Evolutionary conservation across 2,113 vertebrate genomes (phyloP).

Genomic region (Eclectus roratus): DNA sequence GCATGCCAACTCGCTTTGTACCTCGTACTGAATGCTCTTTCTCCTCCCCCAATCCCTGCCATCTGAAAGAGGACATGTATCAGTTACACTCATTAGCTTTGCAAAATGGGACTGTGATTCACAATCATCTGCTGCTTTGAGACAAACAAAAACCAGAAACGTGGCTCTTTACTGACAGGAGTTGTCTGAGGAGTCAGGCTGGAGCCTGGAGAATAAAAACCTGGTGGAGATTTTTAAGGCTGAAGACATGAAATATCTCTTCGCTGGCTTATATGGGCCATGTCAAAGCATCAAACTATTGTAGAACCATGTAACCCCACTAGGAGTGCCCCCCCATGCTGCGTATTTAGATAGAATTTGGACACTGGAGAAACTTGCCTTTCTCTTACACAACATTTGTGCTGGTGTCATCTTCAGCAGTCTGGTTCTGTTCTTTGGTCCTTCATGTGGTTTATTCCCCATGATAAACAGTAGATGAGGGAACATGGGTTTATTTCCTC

Average conservation of each 20-base stretch:
- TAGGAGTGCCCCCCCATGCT: not conserved
- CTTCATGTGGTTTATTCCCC: not conserved
- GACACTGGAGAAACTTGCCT: not conserved
- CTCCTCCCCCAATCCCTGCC: not conserved
- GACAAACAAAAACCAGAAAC: not conserved
- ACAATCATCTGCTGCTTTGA: not conserved
- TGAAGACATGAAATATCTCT: not conserved
- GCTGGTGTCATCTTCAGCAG: not conserved
- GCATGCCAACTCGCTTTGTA: not conserved
- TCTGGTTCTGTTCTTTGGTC: not conserved
- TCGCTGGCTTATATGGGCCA: not conserved
- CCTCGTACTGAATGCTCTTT: not conserved
- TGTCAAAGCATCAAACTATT: not conserved
- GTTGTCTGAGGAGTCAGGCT: not conserved
- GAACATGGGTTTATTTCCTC: not conserved
- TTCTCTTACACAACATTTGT: not conserved
- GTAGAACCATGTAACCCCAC: not conserved
- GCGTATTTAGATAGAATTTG: not conserved
- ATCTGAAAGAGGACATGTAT: not conserved
- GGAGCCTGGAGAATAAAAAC: not conserved
- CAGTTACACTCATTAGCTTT: not conserved
- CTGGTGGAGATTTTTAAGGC: not conserved
- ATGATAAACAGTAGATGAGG: accelerated
- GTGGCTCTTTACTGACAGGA: not conserved
- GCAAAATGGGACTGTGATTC: not conserved